Conservation (phyloP, 2,797 vertebrate species). For the Tarsius wallacei region DNA sequence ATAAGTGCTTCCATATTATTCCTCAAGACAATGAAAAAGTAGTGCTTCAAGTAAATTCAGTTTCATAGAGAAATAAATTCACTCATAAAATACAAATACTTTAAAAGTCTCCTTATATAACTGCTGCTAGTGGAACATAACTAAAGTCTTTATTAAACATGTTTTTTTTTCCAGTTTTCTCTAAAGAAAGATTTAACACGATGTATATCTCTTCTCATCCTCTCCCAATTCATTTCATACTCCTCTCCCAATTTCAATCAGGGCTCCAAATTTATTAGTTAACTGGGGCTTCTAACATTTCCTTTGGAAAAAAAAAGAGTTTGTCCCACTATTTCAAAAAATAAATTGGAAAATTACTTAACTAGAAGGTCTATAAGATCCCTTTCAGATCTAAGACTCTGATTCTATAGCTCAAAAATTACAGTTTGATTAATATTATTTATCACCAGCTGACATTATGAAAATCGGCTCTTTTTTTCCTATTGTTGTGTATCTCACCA, state of each 20-base stretch:
- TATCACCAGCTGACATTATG: slow-evolving; percentile 13
- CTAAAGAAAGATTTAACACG: slow-evolving; percentile 65
- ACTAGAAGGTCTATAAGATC: background rate
- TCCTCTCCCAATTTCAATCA: slow-evolving; percentile 29
- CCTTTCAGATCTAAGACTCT: slow-evolving; percentile 5
- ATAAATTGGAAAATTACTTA: slow-evolving; percentile 35
- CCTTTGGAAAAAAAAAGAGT: slow-evolving; percentile 46
- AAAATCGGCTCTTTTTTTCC: slow-evolving; percentile 69
- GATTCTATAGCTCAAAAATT: slow-evolving; percentile 48
- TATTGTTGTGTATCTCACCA: slow-evolving; percentile 91
- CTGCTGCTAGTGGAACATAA: slow-evolving; percentile 5
- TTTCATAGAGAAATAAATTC: slow-evolving; percentile 60
- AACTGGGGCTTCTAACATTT: slow-evolving; percentile 32
- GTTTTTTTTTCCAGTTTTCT: slow-evolving; percentile 27
- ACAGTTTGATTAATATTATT: slow-evolving; percentile 59
- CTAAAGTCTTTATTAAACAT: slow-evolving; percentile 35
- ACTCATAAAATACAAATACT: slow-evolving; percentile 32
- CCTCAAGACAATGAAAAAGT: slow-evolving; percentile 67
- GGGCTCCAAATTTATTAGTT: slow-evolving; percentile 58
- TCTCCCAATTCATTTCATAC: background rate
- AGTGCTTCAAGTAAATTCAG: slow-evolving; percentile 59
- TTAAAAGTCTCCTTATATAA: slow-evolving; percentile 46
- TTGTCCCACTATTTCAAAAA: slow-evolving; percentile 42
- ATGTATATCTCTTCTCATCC: background rate
- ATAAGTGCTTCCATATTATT: slow-evolving; percentile 49